phyloP scores from a whole-genome alignment of 2,113 vertebrate species.

The Erythrocercus mccallii region DNA sequence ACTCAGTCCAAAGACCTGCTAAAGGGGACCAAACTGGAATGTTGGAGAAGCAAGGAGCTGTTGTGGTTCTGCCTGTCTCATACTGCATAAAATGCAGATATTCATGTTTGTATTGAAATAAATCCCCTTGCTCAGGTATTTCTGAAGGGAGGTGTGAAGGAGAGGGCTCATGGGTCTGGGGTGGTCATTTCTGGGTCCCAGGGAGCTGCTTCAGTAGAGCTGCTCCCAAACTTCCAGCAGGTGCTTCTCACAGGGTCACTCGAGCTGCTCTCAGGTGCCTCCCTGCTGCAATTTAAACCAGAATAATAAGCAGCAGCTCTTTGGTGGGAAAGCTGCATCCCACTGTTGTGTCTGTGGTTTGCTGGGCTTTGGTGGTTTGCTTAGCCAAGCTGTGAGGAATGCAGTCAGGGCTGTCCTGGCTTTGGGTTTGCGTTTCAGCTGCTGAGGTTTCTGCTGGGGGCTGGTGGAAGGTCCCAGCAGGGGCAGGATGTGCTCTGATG shows the following conservation, averaged over 20 bases:
- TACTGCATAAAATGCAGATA: neutral
- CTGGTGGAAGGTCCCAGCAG: neutral
- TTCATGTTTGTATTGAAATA: neutral
- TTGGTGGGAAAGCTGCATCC: neutral
- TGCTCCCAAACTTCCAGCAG: neutral
- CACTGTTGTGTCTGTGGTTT: neutral
- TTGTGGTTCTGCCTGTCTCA: neutral
- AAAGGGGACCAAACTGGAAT: neutral
- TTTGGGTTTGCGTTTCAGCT: neutral
- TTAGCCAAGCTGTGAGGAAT: neutral
- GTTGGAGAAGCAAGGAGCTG: neutral
- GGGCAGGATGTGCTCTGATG: neutral
- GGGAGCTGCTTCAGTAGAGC: neutral
- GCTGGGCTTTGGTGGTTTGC: neutral
- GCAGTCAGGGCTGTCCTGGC: neutral
- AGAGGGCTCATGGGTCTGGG: accelerated
- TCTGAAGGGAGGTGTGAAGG: neutral
- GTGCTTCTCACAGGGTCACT: neutral
- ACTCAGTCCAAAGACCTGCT: neutral
- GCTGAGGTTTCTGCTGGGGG: neutral
- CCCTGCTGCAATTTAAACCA: neutral
- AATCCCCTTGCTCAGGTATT: neutral
- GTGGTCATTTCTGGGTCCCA: accelerated
- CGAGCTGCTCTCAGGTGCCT: neutral
- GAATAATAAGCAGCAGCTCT: neutral